A percentile compares a stretch with the other conserved stretches of the same genome.
Conservation (phyloP, 2,888 invertebrate species). For the Caenorhabditis panamensis region DNA sequence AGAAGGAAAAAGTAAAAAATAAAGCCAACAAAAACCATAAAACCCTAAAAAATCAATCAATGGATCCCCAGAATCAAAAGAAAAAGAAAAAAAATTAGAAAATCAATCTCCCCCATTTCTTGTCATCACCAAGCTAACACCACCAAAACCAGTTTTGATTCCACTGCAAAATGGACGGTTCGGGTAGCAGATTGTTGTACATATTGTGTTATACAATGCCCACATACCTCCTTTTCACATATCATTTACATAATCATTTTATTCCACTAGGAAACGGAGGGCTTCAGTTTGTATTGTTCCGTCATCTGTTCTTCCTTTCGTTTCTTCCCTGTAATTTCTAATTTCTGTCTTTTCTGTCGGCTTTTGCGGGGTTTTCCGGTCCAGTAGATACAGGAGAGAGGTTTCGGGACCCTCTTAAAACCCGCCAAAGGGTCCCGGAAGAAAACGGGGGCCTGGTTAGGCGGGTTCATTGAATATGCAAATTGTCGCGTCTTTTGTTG, state of each 20-base stretch:
- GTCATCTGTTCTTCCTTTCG: constrained; percentile 2
- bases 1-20: too few relatives aligned
- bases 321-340: constrained; percentile 40
- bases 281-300: too few relatives aligned
- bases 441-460: neutral
- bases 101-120: too few relatives aligned
- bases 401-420: too few relatives aligned
- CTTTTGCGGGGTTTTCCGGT: constrained; percentile 22
- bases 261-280: neutral
- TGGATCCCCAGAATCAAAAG: too few relatives aligned
- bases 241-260: constrained; percentile 52
- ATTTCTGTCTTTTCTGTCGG: constrained; percentile 30
- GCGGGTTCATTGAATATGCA: constrained; percentile 44
- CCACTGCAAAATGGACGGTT: constrained; percentile 14
- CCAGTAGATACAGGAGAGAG: too few relatives aligned
- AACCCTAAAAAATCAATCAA: too few relatives aligned
- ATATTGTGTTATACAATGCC: constrained; percentile 38
- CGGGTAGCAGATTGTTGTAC: too few relatives aligned
- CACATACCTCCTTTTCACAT: constrained; percentile 25
- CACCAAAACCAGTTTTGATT: neutral
- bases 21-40: too few relatives aligned
- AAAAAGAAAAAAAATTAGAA: too few relatives aligned
- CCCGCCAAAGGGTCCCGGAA: too few relatives aligned
- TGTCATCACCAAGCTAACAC: too few relatives aligned
- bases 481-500: constrained; percentile 17